Evolutionary conservation across 2,888 invertebrate species (phyloP), one percentile per base, ranked within the genome.

Genomic region (Choristoneura rosaceana): DNA sequence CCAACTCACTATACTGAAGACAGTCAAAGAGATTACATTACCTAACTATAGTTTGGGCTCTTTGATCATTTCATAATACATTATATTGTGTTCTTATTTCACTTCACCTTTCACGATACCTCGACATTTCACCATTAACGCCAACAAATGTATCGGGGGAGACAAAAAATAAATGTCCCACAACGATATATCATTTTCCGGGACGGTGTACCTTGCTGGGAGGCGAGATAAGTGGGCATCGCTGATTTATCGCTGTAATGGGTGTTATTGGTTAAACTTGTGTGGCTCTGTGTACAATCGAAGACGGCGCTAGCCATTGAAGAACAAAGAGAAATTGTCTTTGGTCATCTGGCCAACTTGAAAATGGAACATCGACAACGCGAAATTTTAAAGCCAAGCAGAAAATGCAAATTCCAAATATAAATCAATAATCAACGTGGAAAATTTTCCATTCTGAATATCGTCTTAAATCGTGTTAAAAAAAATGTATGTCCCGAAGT

Each of bases 121-220:
- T 4, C 62, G n/a, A 45, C 58, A 70, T 64, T 58, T 58, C 33
- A 34, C 63, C 63, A 58, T 69, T 69, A 70, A 38, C 34, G 34
- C 7, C 33, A 60, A 50, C 47, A 60, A 68, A 68, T 68, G 68
- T 59, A 58, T 52, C 55, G 58, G 38, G 34, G n/a, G 15, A 61
- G 68, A 68, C 55, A 45, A 64, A 63, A 47, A 63, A 55, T 25
- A 55, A 66, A 45, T 52, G 38, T 52, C 65, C 65, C 65, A 17
- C 8, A 17, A 33, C 70, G 34, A 70, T 70, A 70, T 64, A 70
- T 70, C 70, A 70, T 70, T 58, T 64, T 34, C 58, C 25, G 34
- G 33, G 62, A 62, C 62, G 45, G 64, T 64, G 61, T 61, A 61
- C 64, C 58, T 45, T 43, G 38, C 62, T 50, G 69, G n/a, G 33